Percentiles rank a stretch among this genome's conserved stretches.
Evolutionary conservation across 2,888 invertebrate species (phyloP).

Genomic region (Clistopyga incitator): DNA sequence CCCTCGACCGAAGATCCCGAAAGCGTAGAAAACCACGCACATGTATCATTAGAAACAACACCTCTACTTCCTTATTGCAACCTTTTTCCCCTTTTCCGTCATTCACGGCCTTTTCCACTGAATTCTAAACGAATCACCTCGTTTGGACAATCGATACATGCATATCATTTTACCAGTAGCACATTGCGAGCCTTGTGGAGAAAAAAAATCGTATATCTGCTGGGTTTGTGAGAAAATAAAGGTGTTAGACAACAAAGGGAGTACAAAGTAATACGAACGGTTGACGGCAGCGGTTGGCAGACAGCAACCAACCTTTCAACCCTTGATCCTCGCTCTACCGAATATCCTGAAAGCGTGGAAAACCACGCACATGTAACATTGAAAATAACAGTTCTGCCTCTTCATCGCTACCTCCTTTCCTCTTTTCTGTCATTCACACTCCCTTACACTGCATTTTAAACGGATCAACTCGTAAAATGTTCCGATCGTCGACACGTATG

Average conservation of each 20-base stretch:
- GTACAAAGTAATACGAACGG: slow-evolving; percentile 80
- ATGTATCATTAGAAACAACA: slow-evolving; percentile 80
- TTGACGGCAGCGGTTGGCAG: slow-evolving; percentile 82
- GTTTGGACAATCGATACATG: background rate
- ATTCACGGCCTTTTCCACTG: background rate
- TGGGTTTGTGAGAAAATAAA: too few relatives aligned
- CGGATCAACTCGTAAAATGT: slow-evolving; percentile 7
- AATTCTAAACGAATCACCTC: background rate
- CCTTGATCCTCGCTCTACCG: slow-evolving; percentile 75
- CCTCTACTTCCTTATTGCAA: slow-evolving; percentile 65
- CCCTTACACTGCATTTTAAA: slow-evolving; percentile 3
- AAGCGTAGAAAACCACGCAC: slow-evolving; percentile 79
- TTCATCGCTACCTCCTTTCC: slow-evolving; percentile 16
- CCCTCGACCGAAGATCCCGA: slow-evolving; percentile 72
- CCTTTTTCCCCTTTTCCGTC: slow-evolving; percentile 24
- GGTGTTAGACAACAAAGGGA: slow-evolving; percentile 35
- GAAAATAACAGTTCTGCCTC: slow-evolving; percentile 77
- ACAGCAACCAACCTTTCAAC: slow-evolving; percentile 83
- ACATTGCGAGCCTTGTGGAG: background rate
- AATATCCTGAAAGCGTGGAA: slow-evolving; percentile 70
- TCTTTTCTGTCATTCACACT: slow-evolving; percentile 4
- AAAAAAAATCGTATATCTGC: too few relatives aligned
- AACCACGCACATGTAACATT: slow-evolving; percentile 81
- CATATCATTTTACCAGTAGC: too few relatives aligned
- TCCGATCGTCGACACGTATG: background rate